These are phyloP conservation scores for Microctenopoma stevenorrisi DNA, from an alignment of 2,797 vertebrate genomes.

Conservation along the genomic window DNA sequence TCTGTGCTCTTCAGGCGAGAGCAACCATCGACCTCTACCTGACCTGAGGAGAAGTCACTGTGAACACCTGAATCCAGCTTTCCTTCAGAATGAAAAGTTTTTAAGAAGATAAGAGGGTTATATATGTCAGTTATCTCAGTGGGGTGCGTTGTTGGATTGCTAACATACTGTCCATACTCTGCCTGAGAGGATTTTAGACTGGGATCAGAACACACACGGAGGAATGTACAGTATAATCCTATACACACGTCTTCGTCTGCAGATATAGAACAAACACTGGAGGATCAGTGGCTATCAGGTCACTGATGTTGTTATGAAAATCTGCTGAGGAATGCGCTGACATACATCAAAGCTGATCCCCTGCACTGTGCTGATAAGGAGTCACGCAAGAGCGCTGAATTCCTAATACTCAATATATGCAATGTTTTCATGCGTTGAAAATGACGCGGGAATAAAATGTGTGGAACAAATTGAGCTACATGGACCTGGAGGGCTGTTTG, in stretches of 20 bases:
- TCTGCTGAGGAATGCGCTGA: conserved; percentile 38
- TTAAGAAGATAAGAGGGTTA: too few species aligned
- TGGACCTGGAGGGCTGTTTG: background rate
- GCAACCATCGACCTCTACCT: too few species aligned
- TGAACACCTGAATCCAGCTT: too few species aligned
- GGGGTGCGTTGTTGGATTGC: background rate
- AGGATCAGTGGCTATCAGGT: conserved; percentile 47
- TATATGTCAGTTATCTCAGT: background rate
- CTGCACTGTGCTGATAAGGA: background rate
- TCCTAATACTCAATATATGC: background rate
- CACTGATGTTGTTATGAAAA: conserved; percentile 24
- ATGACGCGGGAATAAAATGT: conserved; percentile 24
- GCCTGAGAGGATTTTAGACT: background rate
- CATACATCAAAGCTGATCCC: conserved; percentile 44
- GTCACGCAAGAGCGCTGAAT: background rate
- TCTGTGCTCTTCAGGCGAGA: too few species aligned
- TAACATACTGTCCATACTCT: background rate
- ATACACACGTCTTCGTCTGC: conserved; percentile 16
- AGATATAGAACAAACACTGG: conserved; percentile 36
- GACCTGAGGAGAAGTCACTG: too few species aligned
- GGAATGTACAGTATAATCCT: conserved; percentile 30
- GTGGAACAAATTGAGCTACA: background rate
- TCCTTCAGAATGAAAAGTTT: too few species aligned
- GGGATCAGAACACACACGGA: conserved; percentile 11
- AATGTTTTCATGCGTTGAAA: background rate